These are phyloP conservation scores for Thrips palmi DNA, from an alignment of 1,140 invertebrate genomes.

Conservation along the genomic window DNA sequence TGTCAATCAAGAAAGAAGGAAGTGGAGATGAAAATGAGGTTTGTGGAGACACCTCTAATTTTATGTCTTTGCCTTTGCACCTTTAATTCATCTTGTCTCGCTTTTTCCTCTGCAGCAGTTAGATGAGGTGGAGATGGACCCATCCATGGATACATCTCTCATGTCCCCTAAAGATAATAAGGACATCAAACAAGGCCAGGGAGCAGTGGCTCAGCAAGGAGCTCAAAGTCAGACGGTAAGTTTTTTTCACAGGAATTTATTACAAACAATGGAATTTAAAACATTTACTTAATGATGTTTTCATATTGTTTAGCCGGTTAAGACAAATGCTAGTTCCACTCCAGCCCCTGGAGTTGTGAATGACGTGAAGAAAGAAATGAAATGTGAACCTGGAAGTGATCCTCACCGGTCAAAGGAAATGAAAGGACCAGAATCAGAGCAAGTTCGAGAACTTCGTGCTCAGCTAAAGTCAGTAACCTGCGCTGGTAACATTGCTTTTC, in stretches of 20 bases:
- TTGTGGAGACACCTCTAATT: neutral
- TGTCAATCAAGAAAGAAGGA: constrained; percentile 14
- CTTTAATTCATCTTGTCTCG: constrained; percentile 3
- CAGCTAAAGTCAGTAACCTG: constrained; percentile 64
- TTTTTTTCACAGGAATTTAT: no score
- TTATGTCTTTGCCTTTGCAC: neutral
- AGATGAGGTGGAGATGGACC: constrained; percentile 4
- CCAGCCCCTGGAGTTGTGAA: constrained; percentile 10
- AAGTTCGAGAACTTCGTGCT: constrained; percentile 68
- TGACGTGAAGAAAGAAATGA: constrained; percentile 22
- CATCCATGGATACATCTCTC: no score
- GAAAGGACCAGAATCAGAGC: constrained; percentile 34
- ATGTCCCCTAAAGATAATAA: no score
- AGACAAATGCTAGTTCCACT: no score
- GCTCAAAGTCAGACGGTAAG: no score
- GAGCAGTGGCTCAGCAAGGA: no score
- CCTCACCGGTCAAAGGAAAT: constrained; percentile 26
- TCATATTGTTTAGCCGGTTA: no score
- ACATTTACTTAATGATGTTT: no score
- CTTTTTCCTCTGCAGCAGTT: no score
- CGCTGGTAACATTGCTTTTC: constrained; percentile 18
- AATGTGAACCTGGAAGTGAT: constrained; percentile 31
- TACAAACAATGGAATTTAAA: no score
- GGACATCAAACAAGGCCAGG: no score
- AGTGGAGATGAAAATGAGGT: constrained; percentile 16